A percentile compares a stretch with the other conserved stretches of the same genome.
Evolutionary conservation across 2,113 vertebrate species (phyloP).

Genomic region (Ammospiza caudacuta): DNA sequence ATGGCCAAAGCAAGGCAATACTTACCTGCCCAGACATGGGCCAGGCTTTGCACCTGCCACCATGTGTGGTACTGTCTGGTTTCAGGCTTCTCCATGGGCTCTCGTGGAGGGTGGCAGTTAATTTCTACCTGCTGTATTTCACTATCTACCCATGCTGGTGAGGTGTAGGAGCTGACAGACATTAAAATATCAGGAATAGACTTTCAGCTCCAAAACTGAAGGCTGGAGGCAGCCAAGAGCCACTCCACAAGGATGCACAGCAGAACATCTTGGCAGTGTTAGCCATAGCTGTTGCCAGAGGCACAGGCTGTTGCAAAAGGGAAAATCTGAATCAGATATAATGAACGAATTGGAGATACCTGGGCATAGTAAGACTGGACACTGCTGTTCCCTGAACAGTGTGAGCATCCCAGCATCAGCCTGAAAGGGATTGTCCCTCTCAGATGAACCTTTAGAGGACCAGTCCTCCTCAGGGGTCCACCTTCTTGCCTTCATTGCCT

Average conservation of each 20-base stretch:
- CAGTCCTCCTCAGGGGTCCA: background rate
- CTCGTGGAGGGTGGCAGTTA: rapidly evolving
- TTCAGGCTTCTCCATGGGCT: background rate
- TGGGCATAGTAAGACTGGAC: background rate
- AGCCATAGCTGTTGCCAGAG: background rate
- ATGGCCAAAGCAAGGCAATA: background rate
- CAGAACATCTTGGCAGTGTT: background rate
- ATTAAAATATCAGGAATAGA: background rate
- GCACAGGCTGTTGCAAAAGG: background rate
- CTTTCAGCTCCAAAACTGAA: background rate
- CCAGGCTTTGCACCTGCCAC: background rate
- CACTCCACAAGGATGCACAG: background rate
- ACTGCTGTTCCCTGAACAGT: background rate
- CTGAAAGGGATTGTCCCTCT: background rate
- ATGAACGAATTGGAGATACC: background rate
- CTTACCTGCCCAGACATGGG: background rate
- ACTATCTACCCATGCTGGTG: rapidly evolving
- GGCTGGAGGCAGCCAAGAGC: background rate
- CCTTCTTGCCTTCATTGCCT: background rate
- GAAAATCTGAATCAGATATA: background rate
- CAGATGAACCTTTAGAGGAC: background rate
- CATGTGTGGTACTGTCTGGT: background rate
- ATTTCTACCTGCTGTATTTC: background rate
- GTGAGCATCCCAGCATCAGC: background rate
- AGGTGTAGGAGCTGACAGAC: background rate